Conservation (phyloP, 2,888 invertebrate genomes). For the Lordiphosa fenestrarum region DNA sequence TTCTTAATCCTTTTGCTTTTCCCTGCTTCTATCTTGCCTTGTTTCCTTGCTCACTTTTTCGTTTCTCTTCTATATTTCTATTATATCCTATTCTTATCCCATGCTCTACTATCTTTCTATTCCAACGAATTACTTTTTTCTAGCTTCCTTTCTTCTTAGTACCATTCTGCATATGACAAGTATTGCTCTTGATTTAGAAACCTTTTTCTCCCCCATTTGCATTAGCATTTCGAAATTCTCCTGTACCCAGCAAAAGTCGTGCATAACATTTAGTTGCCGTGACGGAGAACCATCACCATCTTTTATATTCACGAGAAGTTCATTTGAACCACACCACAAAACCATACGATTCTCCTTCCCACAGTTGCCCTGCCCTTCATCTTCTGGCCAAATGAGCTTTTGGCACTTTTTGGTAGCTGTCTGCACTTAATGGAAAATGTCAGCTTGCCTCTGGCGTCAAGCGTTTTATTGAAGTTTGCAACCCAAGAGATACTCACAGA, state of each 20-base stretch:
- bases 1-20: too few species aligned
- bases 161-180: too few species aligned
- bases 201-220: too few species aligned
- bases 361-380: not conserved
- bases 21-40: too few species aligned
- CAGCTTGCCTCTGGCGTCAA: conserved; percentile 68
- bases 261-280: conserved; percentile 23
- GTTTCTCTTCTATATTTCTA: too few species aligned
- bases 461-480: conserved; percentile 67
- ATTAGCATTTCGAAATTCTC: too few species aligned
- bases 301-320: conserved; percentile 16
- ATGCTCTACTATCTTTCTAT: too few species aligned
- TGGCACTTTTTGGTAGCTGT: conserved; percentile 50
- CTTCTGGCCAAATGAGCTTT: conserved; percentile 27
- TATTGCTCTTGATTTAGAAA: too few species aligned
- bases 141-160: too few species aligned
- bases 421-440: conserved; percentile 77
- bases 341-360: conserved; percentile 6
- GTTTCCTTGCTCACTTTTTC: too few species aligned
- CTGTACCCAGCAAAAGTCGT: conserved; percentile 21
- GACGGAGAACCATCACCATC: conserved; percentile 14
- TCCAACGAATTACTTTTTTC: too few species aligned
- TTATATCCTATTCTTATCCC: too few species aligned
- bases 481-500: conserved; percentile 1
- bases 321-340: conserved; percentile 34